Evolutionary conservation across 2,888 invertebrate species (phyloP).

Genomic region (Uropetala carovei): DNA sequence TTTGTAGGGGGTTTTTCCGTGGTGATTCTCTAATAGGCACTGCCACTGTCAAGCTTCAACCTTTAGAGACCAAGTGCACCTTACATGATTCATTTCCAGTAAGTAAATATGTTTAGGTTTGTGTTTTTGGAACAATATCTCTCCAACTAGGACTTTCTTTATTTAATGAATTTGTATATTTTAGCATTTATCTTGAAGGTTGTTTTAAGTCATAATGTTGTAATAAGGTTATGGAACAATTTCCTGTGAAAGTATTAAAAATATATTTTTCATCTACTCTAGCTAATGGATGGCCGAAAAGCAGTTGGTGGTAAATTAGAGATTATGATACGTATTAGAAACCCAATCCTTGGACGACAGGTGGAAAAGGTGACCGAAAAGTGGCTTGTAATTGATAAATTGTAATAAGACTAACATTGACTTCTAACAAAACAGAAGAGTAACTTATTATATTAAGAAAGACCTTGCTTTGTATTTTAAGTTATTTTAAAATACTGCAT

Average conservation of each 20-base stretch:
- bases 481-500: background rate
- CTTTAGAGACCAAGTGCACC: conserved; percentile 91
- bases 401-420: background rate
- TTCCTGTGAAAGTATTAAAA: background rate
- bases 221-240: background rate
- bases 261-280: conserved; percentile 66
- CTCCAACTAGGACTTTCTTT: no score
- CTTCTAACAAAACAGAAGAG: background rate
- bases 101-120: conserved; percentile 75
- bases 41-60: conserved; percentile 88
- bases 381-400: conserved; percentile 88
- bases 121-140: background rate
- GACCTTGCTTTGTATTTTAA: background rate
- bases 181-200: background rate
- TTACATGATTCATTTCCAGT: conserved; percentile 96
- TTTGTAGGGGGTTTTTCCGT: conserved; percentile 95
- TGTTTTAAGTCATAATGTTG: background rate
- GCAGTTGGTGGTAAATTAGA: conserved; percentile 93
- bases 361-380: conserved; percentile 92
- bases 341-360: conserved; percentile 92
- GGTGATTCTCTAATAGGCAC: conserved; percentile 91
- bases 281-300: conserved; percentile 94
- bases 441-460: background rate
- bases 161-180: no score
- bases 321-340: conserved; percentile 89